phyloP scores from a whole-genome alignment of 2,797 vertebrate genomes.

The Heterohyrax brucei region DNA sequence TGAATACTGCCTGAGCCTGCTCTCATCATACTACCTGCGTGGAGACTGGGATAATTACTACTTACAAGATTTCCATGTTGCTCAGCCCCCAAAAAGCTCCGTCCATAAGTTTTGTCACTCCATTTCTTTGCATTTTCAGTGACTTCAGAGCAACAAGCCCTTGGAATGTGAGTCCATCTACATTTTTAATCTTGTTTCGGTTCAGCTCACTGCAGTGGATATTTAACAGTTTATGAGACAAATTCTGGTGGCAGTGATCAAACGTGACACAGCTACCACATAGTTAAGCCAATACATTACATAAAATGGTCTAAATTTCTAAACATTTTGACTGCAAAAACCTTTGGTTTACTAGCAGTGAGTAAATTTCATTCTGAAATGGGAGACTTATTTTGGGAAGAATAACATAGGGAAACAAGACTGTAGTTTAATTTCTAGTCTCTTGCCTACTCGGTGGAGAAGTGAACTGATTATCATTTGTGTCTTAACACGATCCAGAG shows the following conservation, averaged over 20 bases:
- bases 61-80: constrained; percentile 98
- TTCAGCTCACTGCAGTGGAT: constrained; percentile 94
- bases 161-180: constrained; percentile 97
- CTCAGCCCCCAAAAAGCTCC: constrained; percentile 98
- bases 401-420: constrained; percentile 22
- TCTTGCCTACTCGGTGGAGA: neutral
- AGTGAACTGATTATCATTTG: neutral
- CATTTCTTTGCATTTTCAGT: constrained; percentile 96
- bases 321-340: constrained; percentile 55
- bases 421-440: constrained; percentile 22
- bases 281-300: constrained; percentile 54
- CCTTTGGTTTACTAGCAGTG: constrained; percentile 20
- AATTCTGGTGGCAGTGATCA: constrained; percentile 51
- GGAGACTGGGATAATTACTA: constrained; percentile 37
- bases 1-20: neutral
- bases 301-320: constrained; percentile 11
- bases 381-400: neutral
- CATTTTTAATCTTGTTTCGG: constrained; percentile 95
- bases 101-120: constrained; percentile 96
- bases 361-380: constrained; percentile 39
- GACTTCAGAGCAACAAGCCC: constrained; percentile 95
- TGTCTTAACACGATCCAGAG: neutral
- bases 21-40: accelerated
- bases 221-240: constrained; percentile 57
- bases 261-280: constrained; percentile 12